phyloP scores from a whole-genome alignment of 2,888 invertebrate species.

The Baccha elongata region DNA sequence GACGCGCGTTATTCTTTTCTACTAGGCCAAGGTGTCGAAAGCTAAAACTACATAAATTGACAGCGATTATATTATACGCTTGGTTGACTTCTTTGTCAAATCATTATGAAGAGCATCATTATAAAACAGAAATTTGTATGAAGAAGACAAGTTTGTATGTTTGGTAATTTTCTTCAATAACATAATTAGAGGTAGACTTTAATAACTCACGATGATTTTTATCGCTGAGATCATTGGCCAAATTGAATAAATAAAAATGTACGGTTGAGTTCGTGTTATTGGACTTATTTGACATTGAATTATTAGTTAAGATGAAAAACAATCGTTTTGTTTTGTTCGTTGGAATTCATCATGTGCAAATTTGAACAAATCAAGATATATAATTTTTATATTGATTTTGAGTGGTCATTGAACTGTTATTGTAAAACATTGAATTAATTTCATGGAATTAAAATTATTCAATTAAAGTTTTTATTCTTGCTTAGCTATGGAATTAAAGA shows the following conservation, averaged over 20 bases:
- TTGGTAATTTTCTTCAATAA: slow-evolving; percentile 9
- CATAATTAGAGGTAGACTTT: slow-evolving; percentile 10
- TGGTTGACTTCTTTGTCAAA: slow-evolving; percentile 16
- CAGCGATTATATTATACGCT: not conserved
- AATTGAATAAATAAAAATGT: not conserved
- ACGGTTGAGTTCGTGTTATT: slow-evolving; percentile 4
- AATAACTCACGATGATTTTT: slow-evolving; percentile 21
- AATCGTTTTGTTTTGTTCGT: not conserved
- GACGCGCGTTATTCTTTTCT: slow-evolving; percentile 5
- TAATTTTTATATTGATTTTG: not conserved
- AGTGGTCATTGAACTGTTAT: slow-evolving; percentile 17
- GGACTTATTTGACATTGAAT: slow-evolving; percentile 20
- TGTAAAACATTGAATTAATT: no score
- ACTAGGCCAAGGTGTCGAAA: slow-evolving; percentile 29
- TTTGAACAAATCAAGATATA: slow-evolving; percentile 2
- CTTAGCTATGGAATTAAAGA: no score
- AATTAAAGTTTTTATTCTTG: no score
- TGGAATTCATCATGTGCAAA: not conserved
- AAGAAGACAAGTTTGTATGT: not conserved
- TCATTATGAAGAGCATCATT: not conserved
- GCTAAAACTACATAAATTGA: not conserved
- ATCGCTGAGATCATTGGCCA: not conserved
- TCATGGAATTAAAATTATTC: no score
- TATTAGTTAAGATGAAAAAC: not conserved
- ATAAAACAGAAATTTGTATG: not conserved